A percentile compares a stretch with the other conserved stretches of the same genome.
Evolutionary conservation across 2,797 vertebrate species (phyloP).

Genomic region (Rhabdophis nuchalis): DNA sequence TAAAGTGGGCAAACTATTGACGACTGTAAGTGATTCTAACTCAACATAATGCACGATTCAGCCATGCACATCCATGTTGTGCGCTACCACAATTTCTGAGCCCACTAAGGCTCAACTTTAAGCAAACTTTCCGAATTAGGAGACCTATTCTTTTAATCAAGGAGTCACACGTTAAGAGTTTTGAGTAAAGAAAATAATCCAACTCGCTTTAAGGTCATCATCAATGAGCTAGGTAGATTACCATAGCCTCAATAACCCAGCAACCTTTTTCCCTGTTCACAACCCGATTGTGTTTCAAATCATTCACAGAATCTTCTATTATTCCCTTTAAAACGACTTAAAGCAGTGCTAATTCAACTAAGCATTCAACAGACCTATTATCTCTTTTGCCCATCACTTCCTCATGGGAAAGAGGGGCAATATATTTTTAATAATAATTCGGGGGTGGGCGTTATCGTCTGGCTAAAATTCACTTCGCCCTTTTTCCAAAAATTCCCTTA

Average conservation of each 20-base stretch:
- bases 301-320: background rate
- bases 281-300: background rate
- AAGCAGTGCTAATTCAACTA: background rate
- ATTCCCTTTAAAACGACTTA: background rate
- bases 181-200: background rate
- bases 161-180: background rate
- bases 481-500: background rate
- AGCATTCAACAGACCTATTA: background rate
- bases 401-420: accelerated
- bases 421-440: background rate
- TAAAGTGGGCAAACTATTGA: background rate
- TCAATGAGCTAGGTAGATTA: background rate
- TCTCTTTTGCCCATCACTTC: background rate
- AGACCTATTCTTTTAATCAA: background rate
- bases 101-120: background rate
- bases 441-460: background rate
- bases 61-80: background rate
- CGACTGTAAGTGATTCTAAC: background rate
- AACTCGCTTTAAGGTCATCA: background rate
- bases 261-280: background rate
- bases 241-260: background rate
- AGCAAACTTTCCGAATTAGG: background rate
- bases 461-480: background rate
- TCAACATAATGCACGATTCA: background rate
- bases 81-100: background rate